These are phyloP conservation scores for Dipodomys spectabilis DNA, from an alignment of 2,113 vertebrate species.

Conservation along the genomic window DNA sequence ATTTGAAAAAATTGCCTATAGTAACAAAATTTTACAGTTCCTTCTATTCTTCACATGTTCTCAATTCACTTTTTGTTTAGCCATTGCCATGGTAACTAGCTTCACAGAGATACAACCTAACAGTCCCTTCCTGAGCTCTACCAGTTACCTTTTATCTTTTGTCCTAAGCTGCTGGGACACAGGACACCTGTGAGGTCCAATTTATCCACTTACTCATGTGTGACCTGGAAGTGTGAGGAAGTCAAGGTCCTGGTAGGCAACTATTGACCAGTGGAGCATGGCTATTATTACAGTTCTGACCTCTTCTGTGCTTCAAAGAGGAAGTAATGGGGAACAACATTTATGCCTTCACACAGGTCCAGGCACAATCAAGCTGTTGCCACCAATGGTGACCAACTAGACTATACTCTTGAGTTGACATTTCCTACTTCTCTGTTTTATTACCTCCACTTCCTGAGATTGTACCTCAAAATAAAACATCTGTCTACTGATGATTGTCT, in stretches of 20 bases:
- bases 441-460: background rate
- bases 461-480: conserved; percentile 9
- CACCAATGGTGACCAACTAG: background rate
- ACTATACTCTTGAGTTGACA: background rate
- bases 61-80: background rate
- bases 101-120: background rate
- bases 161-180: background rate
- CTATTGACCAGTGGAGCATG: background rate
- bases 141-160: background rate
- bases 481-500: background rate
- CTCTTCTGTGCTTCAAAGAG: background rate
- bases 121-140: background rate
- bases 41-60: background rate
- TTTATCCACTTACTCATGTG: background rate
- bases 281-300: background rate
- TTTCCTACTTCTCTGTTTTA: background rate
- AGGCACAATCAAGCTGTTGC: background rate
- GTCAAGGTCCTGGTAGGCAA: background rate
- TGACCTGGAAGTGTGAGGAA: background rate
- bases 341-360: background rate
- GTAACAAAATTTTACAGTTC: background rate
- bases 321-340: background rate
- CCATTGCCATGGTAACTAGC: background rate
- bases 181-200: background rate
- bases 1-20: background rate